Evolutionary conservation across 2,888 invertebrate genomes (phyloP).

Genomic region (Nomada flava): DNA sequence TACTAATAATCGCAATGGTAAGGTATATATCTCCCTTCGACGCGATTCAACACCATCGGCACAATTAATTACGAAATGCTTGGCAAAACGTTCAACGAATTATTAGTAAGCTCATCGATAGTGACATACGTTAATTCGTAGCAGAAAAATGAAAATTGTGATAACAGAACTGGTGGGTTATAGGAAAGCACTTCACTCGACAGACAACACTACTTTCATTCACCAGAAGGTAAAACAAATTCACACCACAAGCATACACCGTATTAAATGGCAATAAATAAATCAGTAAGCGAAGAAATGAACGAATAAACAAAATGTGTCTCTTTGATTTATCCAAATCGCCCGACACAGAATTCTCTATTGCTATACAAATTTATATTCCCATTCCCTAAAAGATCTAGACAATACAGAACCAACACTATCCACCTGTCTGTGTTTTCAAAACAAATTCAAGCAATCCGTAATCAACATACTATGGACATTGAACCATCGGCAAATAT

Average conservation of each 20-base stretch:
- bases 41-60: neutral
- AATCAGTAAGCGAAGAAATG: no score
- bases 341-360: no score
- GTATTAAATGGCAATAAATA: no score
- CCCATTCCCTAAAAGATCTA: no score
- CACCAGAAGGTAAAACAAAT: neutral
- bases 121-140: neutral
- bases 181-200: neutral
- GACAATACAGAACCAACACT: no score
- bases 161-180: neutral
- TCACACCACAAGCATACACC: no score
- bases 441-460: neutral
- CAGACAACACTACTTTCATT: neutral
- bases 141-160: neutral
- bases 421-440: neutral
- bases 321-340: no score
- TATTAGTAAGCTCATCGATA: neutral
- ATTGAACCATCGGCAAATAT: neutral
- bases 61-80: neutral
- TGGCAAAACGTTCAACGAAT: neutral
- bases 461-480: neutral
- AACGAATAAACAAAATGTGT: no score
- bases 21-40: neutral
- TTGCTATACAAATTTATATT: no score
- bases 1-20: neutral